A percentile compares a stretch with the other conserved stretches of the same genome.
Evolutionary conservation across 2,113 vertebrate genomes (phyloP).

Genomic region (Crypturellus undulatus): DNA sequence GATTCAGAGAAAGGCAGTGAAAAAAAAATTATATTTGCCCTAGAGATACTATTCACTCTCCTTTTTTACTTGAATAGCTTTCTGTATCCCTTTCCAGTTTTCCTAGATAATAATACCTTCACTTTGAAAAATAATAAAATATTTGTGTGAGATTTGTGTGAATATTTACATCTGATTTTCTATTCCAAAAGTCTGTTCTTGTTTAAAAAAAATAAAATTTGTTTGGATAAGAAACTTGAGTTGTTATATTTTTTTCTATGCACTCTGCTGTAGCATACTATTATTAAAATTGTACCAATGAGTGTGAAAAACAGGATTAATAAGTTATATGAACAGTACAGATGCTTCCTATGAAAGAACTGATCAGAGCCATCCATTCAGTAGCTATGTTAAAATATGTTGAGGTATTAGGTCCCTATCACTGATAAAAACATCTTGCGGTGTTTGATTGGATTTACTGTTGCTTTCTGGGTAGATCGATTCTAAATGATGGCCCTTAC

Average conservation of each 20-base stretch:
- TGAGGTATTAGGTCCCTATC: not conserved
- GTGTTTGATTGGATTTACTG: not conserved
- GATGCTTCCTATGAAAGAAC: not conserved
- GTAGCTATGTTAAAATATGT: not conserved
- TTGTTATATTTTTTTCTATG: not conserved
- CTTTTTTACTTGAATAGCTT: not conserved
- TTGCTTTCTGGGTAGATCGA: not conserved
- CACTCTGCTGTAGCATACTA: not conserved
- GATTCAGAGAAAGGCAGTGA: not conserved
- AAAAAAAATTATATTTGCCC: not conserved
- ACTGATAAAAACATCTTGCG: not conserved
- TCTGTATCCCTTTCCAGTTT: not conserved
- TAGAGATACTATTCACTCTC: not conserved
- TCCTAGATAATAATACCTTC: not conserved
- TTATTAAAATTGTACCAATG: not conserved
- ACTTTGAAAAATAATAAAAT: not conserved
- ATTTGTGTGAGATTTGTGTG: not conserved
- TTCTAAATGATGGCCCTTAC: not conserved
- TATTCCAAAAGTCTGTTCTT: not conserved
- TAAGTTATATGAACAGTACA: not conserved
- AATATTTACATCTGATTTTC: not conserved
- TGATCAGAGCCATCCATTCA: not conserved
- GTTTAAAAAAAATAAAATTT: conserved; percentile 7
- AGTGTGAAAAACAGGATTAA: not conserved
- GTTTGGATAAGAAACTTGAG: not conserved